A percentile compares a stretch with the other conserved stretches of the same genome.
phyloP scores from a whole-genome alignment of 2,797 vertebrate species.

The Salarias fasciatus region DNA sequence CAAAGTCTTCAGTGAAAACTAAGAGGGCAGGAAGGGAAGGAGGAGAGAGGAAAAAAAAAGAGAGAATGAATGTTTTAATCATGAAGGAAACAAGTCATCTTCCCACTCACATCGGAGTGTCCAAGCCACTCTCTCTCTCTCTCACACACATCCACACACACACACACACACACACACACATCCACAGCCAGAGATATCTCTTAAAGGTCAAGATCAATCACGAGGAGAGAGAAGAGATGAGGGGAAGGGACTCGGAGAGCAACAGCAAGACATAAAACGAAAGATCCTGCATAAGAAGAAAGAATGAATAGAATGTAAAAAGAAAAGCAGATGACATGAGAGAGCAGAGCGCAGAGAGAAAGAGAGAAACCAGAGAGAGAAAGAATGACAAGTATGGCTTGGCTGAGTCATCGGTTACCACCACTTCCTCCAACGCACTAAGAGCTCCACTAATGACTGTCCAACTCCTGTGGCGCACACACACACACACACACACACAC shows the following conservation, averaged over 20 bases:
- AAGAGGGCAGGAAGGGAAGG: constrained; percentile 34
- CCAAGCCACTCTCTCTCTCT: constrained; percentile 58
- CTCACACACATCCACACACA: constrained; percentile 39
- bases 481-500: constrained; percentile 11
- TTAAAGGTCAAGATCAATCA: constrained; percentile 64
- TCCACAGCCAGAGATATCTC: constrained; percentile 25
- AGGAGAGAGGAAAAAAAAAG: no score
- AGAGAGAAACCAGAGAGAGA: constrained; percentile 56
- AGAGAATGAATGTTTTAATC: constrained; percentile 75
- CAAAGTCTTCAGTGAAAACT: constrained; percentile 50
- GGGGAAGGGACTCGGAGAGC: constrained; percentile 19
- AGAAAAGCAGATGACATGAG: constrained; percentile 49
- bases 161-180: constrained; percentile 28
- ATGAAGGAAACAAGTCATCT: constrained; percentile 66
- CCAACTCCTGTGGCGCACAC: constrained; percentile 72
- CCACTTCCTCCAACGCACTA: constrained; percentile 85
- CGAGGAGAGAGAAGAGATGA: constrained; percentile 12
- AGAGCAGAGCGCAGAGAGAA: constrained; percentile 37
- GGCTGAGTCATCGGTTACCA: constrained; percentile 83
- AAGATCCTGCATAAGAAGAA: constrained; percentile 51
- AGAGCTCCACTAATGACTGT: constrained; percentile 85
- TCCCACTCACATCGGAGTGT: constrained; percentile 66
- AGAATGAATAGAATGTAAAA: constrained; percentile 60
- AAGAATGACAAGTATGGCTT: constrained; percentile 53
- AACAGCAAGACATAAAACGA: constrained; percentile 31